Evolutionary conservation across 2,888 invertebrate species (phyloP).

Genomic region (Pharmacophagus antenor): DNA sequence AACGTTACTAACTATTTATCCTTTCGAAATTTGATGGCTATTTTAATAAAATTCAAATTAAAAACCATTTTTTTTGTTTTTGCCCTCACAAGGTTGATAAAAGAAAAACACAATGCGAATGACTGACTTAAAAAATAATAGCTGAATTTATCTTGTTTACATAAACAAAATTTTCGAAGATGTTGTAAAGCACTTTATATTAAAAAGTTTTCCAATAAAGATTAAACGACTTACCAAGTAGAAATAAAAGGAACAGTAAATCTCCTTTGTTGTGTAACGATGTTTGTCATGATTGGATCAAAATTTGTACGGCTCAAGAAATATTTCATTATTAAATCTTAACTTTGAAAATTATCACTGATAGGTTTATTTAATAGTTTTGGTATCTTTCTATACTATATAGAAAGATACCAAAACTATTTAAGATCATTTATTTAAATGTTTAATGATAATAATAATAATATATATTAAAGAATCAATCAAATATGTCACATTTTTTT

Average conservation of each 20-base stretch:
- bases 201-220: slow-evolving; percentile 28
- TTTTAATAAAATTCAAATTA: not conserved
- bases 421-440: no score
- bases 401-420: not conserved
- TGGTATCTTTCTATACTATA: no score
- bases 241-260: slow-evolving; percentile 10
- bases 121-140: not conserved
- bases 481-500: no score
- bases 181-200: slow-evolving; percentile 21
- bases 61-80: not conserved
- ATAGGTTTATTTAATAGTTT: not conserved
- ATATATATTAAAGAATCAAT: no score
- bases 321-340: not conserved
- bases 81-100: not conserved
- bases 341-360: not conserved
- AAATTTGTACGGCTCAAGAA: not conserved
- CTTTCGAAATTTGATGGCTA: no score
- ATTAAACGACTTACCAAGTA: slow-evolving; percentile 20
- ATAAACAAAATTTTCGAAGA: not conserved
- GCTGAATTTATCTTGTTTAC: not conserved
- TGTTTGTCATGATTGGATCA: slow-evolving; percentile 14
- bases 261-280: slow-evolving; percentile 10
- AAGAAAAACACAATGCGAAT: not conserved
- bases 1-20: no score
- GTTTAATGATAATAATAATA: no score